phyloP scores from a whole-genome alignment of 92 coral and sea anemone genomes.

The Porites cylindrica region DNA sequence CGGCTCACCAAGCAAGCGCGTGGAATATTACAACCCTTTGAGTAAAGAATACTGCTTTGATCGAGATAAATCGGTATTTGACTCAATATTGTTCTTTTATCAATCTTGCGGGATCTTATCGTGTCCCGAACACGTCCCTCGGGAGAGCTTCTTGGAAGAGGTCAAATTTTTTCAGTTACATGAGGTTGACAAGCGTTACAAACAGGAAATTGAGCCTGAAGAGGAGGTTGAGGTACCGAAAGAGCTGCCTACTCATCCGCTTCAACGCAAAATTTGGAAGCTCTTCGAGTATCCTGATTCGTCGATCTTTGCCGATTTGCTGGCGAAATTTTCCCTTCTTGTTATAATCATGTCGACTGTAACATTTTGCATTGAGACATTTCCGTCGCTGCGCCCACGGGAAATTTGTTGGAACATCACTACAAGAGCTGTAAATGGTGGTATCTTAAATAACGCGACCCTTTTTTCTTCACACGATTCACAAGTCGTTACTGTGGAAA shows the following conservation, averaged over 20 bases:
- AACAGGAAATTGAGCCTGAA: conserved; percentile 77
- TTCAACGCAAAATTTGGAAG: conserved; percentile 77
- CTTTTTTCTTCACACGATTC: background rate
- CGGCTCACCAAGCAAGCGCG: conserved; percentile 82
- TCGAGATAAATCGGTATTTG: conserved; percentile 88
- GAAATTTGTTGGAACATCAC: conserved; percentile 37
- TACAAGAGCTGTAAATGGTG: conserved; percentile 4
- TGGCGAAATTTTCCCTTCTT: conserved; percentile 80
- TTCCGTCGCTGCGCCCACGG: conserved; percentile 50
- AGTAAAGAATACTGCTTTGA: conserved; percentile 90
- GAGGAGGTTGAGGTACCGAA: background rate
- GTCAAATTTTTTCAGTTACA: conserved; percentile 89
- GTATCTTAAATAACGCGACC: background rate
- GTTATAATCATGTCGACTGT: conserved; percentile 80
- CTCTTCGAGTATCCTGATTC: conserved; percentile 89
- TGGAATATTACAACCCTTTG: conserved; percentile 75
- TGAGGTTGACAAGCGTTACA: conserved; percentile 80
- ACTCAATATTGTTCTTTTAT: conserved; percentile 91
- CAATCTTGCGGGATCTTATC: conserved; percentile 96
- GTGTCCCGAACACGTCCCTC: conserved; percentile 91
- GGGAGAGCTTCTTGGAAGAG: conserved; percentile 89
- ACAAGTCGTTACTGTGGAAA: background rate
- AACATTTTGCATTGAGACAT: conserved; percentile 88
- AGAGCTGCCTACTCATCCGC: conserved; percentile 49
- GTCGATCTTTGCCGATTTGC: conserved; percentile 68